Evolutionary conservation across 2,797 vertebrate species (phyloP), one percentile per base, ranked within the genome.

Genomic region (Perodicticus potto): DNA sequence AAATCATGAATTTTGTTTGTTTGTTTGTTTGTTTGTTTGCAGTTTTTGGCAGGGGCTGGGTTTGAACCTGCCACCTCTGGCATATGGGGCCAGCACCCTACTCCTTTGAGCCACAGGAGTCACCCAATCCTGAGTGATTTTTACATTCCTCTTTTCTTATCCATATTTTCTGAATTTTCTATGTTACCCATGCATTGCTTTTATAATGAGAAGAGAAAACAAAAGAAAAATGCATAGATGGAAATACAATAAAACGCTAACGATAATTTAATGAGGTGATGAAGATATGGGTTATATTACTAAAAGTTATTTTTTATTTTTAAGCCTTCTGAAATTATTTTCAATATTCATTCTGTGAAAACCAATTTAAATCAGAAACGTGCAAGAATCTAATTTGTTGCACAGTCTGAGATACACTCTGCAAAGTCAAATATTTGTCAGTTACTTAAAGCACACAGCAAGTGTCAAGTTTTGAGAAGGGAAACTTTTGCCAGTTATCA

Each of bases 381-480:
- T 80, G 74, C 82, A 93, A 45, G 82, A 49, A 74, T 86, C 40
- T 19, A 23, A 74, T 84, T 65, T 72, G 49, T 34, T 85, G 11
- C 45, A 29, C 78, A 76, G 34, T 53, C 86, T 96, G 49, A 82
- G n/a, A 81, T 78, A 85, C 10, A 77, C 67, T 89, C 45, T 77
- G 49, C 40, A 59, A 91, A 91, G 69, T 89, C 74, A 97, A 97
- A 95, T 93, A 96, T 93, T 97, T 96, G 86, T 92, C 70, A 59
- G 27, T 96, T 86, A 81, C 67, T 86, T 67, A 59, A 94, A 95
- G 81, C 81, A 76, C 45, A 89, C 85, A 90, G 27, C 59, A 67
- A 91, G 53, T 59, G 59, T 92, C 83, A 85, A 69, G 87, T 95
- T 91, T 95, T 93, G 74, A 55, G 94, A 95, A 95, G 59, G 32